These are phyloP conservation scores for Procapra przewalskii DNA, from an alignment of 2,113 vertebrate species.

Conservation along the genomic window DNA sequence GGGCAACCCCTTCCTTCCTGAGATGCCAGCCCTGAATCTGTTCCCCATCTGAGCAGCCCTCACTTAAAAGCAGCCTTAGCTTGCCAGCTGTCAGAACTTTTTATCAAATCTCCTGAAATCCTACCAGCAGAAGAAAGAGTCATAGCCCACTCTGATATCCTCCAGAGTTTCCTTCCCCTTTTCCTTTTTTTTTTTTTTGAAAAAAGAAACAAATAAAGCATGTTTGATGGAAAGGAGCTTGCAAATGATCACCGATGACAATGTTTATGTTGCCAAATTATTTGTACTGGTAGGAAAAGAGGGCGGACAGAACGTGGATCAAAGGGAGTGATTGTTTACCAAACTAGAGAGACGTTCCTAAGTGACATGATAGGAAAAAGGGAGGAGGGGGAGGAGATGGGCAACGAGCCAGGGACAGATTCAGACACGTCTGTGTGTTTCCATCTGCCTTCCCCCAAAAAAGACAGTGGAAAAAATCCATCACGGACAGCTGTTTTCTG, in stretches of 20 bases:
- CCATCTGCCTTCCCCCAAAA: neutral
- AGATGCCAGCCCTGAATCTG: neutral
- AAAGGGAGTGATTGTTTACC: neutral
- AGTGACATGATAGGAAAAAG: neutral
- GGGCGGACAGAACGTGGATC: neutral
- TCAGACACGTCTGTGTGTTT: neutral
- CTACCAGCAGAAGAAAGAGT: conserved; percentile 13
- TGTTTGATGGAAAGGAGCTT: neutral
- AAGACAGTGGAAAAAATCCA: neutral
- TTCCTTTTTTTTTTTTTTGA: neutral
- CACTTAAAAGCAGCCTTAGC: neutral
- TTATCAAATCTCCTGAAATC: neutral
- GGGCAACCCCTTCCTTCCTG: neutral
- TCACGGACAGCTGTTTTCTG: neutral
- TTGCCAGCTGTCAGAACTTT: conserved; percentile 45
- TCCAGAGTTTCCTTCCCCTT: neutral
- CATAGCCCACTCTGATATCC: neutral
- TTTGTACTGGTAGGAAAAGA: neutral
- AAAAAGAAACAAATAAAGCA: conserved; percentile 36
- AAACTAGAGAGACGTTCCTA: neutral
- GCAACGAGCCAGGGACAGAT: neutral
- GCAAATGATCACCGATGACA: neutral
- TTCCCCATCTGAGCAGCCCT: neutral
- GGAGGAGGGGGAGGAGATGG: neutral
- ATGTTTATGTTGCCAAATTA: conserved; percentile 1